These are phyloP conservation scores for Catocala sponsa DNA, from an alignment of 2,888 invertebrate species.

Conservation along the genomic window DNA sequence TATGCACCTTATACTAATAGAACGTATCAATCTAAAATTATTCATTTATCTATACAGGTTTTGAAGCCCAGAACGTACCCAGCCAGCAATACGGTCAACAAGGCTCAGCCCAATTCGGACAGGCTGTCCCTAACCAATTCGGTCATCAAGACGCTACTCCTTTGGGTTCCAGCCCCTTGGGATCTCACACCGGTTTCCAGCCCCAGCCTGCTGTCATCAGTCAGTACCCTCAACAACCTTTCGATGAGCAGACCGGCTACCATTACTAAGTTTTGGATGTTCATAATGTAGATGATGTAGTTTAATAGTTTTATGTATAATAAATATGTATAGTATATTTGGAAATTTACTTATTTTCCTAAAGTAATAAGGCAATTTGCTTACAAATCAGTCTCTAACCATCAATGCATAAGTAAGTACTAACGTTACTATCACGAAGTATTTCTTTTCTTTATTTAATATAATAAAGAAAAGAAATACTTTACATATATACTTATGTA, in stretches of 20 bases:
- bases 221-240: constrained; percentile 19
- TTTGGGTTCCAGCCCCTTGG: constrained; percentile 3
- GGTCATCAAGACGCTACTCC: constrained; percentile 13
- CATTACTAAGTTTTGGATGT: constrained; percentile 12
- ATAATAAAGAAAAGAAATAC: no score
- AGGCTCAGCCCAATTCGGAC: background rate
- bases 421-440: no score
- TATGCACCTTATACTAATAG: no score
- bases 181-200: constrained; percentile 3
- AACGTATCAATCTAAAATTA: background rate
- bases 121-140: background rate
- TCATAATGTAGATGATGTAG: background rate
- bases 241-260: constrained; percentile 24
- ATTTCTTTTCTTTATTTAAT: no score
- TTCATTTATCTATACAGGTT: background rate
- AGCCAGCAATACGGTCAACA: constrained; percentile 1
- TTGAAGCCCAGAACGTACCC: constrained; percentile 4
- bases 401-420: no score
- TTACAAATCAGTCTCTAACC: no score
- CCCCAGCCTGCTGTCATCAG: constrained; percentile 3
- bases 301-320: background rate
- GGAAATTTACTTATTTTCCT: no score
- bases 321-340: background rate
- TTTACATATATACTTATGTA: no score
- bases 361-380: no score